Conservation (phyloP, 2,888 invertebrate genomes). For the Deroplatys truncata region DNA sequence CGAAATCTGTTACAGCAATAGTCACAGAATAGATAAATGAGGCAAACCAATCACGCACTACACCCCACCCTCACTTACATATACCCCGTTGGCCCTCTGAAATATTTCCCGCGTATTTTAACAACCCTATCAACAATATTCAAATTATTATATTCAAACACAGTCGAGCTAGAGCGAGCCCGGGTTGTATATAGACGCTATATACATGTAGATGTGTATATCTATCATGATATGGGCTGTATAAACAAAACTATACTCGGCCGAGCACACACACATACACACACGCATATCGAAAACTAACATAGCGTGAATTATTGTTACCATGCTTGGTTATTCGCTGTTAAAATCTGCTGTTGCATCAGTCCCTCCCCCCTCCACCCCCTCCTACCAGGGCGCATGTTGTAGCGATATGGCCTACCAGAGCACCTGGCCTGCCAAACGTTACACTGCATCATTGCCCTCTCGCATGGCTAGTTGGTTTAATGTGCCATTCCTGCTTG, state of each 20-base stretch:
- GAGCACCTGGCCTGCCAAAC: constrained; percentile 9
- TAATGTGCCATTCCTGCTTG: neutral
- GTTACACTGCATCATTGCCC: neutral
- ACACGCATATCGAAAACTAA: constrained; percentile 16
- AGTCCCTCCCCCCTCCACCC: neutral
- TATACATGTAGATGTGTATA: neutral
- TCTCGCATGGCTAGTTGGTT: neutral
- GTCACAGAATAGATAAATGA: constrained; percentile 6
- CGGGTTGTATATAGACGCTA: neutral
- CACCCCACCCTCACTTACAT: neutral
- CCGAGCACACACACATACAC: constrained; percentile 7
- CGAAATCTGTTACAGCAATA: constrained; percentile 13
- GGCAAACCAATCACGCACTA: constrained; percentile 1
- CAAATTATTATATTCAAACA: constrained; percentile 18
- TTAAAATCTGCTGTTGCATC: constrained; percentile 11
- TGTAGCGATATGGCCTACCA: neutral
- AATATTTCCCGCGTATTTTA: constrained; percentile 19
- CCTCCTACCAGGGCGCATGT: neutral
- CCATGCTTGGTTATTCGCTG: constrained; percentile 16
- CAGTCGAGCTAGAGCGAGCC: neutral
- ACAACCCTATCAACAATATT: constrained; percentile 18
- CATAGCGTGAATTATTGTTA: constrained; percentile 16
- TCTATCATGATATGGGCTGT: constrained; percentile 12
- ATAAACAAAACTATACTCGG: constrained; percentile 14
- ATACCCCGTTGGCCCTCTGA: neutral